These are phyloP conservation scores for Phoxinus phoxinus DNA, from an alignment of 2,113 vertebrate genomes.

Conservation along the genomic window DNA sequence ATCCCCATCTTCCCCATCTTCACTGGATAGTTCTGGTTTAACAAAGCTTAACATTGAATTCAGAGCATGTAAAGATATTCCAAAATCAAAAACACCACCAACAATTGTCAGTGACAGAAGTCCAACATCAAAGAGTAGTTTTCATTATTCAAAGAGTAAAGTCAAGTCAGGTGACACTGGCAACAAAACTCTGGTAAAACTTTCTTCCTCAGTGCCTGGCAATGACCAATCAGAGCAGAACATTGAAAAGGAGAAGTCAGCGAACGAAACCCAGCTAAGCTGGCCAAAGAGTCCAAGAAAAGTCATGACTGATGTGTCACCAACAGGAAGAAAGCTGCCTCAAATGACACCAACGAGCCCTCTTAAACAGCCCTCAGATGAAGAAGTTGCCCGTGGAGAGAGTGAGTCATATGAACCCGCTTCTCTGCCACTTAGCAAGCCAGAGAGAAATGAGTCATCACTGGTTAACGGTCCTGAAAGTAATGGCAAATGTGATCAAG, in stretches of 20 bases:
- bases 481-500: constrained; percentile 52
- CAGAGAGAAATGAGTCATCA: constrained; percentile 54
- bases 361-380: constrained; percentile 60
- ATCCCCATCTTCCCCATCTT: constrained; percentile 53
- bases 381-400: constrained; percentile 56
- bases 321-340: constrained; percentile 61
- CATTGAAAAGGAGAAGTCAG: constrained; percentile 40
- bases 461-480: constrained; percentile 55
- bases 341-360: constrained; percentile 18
- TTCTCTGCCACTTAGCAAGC: constrained; percentile 56
- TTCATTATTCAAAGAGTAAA: constrained; percentile 59
- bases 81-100: constrained; percentile 49
- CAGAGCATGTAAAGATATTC: constrained; percentile 48
- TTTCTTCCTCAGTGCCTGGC: constrained; percentile 44
- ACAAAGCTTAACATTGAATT: constrained; percentile 16
- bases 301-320: constrained; percentile 63
- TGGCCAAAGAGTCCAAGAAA: constrained; percentile 61
- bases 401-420: constrained; percentile 48
- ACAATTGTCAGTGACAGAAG: constrained; percentile 51
- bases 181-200: constrained; percentile 29
- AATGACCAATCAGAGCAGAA: constrained; percentile 51
- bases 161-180: constrained; percentile 39
- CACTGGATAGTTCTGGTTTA: constrained; percentile 2
- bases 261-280: background rate
- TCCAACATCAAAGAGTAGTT: constrained; percentile 61